Percentiles rank a stretch among this genome's conserved stretches.
These are phyloP conservation scores for Pogonocherus hispidulus DNA, from an alignment of 2,888 invertebrate genomes.

Conservation along the genomic window DNA sequence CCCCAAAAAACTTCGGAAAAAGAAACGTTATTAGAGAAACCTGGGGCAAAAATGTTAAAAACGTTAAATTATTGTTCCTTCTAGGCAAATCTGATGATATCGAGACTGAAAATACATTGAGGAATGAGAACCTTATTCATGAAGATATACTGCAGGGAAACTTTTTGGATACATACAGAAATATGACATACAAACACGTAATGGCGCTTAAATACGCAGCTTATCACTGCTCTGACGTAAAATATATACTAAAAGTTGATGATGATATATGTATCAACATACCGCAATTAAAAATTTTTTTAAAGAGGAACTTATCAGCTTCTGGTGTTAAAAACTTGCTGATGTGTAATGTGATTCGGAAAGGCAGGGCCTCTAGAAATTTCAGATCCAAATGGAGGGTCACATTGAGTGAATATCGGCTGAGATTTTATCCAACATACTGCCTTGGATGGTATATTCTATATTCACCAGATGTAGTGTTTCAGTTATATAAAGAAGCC, in stretches of 20 bases:
- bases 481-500: constrained; percentile 69
- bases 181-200: constrained; percentile 87
- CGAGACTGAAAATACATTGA: constrained; percentile 53
- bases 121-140: constrained; percentile 72
- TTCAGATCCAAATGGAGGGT: constrained; percentile 84
- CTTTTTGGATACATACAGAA: constrained; percentile 83
- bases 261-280: constrained; percentile 84
- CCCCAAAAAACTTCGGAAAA: constrained; percentile 75
- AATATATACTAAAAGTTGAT: constrained; percentile 78
- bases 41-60: constrained; percentile 76
- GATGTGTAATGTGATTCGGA: constrained; percentile 71
- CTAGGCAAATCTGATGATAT: constrained; percentile 23
- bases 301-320: constrained; percentile 72
- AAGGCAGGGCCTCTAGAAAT: constrained; percentile 64
- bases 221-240: constrained; percentile 78
- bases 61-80: constrained; percentile 76
- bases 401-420: constrained; percentile 75
- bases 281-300: constrained; percentile 73
- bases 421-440: constrained; percentile 78
- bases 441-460: constrained; percentile 79
- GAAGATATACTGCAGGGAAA: constrained; percentile 83
- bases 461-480: constrained; percentile 73
- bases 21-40: constrained; percentile 78
- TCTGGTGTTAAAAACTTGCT: constrained; percentile 75
- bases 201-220: constrained; percentile 85